Percentiles rank a stretch among this genome's conserved stretches.
Conservation (phyloP, 2,888 invertebrate species). For the Trachelus iudaicus region DNA sequence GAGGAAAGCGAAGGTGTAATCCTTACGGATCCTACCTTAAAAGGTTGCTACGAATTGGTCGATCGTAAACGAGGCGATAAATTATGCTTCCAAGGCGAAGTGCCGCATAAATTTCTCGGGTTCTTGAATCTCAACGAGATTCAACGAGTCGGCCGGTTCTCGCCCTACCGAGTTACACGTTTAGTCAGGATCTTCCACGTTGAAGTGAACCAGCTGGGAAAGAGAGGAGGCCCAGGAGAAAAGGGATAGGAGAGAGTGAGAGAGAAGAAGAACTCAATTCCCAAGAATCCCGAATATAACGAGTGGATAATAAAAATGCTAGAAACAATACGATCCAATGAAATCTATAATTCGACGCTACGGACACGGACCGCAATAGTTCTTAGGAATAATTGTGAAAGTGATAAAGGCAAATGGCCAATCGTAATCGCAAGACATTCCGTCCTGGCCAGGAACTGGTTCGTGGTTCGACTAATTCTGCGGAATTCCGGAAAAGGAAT, state of each 20-base stretch:
- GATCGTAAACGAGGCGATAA: constrained; percentile 1
- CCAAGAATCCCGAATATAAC: not conserved
- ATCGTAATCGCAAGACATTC: not conserved
- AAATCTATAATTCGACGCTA: not conserved
- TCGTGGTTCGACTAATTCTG: not conserved
- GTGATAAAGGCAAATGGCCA: not conserved
- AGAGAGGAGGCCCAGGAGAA: not conserved
- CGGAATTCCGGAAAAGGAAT: not conserved
- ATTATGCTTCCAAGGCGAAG: constrained; percentile 1
- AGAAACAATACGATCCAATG: not conserved
- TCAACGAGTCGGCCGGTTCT: not conserved
- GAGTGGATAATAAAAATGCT: not conserved
- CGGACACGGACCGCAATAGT: not conserved
- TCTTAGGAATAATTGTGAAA: not conserved
- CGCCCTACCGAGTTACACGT: not conserved
- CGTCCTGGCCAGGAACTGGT: not conserved
- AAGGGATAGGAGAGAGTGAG: not conserved
- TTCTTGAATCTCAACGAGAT: constrained; percentile 1
- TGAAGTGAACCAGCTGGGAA: not conserved
- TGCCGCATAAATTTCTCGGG: not conserved
- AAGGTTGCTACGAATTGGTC: not conserved
- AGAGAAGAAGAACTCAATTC: not conserved
- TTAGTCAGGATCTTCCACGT: not conserved
- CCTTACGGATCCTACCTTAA: not conserved
- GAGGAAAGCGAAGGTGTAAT: not conserved